phyloP scores from a whole-genome alignment of 2,113 vertebrate genomes.

The Anhinga rufa region DNA sequence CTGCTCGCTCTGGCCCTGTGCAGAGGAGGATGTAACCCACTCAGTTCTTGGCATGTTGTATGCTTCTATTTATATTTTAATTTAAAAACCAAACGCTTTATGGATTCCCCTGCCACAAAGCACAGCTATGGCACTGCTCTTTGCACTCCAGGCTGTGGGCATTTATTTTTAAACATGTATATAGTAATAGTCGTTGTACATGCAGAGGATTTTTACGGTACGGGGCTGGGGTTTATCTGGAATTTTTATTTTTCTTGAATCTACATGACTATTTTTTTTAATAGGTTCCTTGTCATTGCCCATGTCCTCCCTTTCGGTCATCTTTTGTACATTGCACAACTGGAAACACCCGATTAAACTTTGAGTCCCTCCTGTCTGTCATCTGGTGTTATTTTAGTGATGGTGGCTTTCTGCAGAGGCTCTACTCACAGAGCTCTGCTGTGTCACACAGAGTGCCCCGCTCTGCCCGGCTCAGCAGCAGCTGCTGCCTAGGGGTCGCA shows the following conservation, averaged over 20 bases:
- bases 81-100: conserved; percentile 30
- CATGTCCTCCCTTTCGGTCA: neutral
- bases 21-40: neutral
- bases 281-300: neutral
- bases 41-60: neutral
- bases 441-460: rapidly evolving
- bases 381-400: neutral
- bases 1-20: neutral
- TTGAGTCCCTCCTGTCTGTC: neutral
- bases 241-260: conserved; percentile 59
- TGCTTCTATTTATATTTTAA: conserved; percentile 71
- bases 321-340: conserved; percentile 31
- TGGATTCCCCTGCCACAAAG: neutral
- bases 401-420: neutral
- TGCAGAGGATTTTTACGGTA: conserved; percentile 60
- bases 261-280: conserved; percentile 30
- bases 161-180: conserved; percentile 58
- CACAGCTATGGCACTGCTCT: neutral
- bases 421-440: neutral
- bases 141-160: neutral
- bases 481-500: neutral
- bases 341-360: conserved; percentile 46
- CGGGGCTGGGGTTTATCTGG: neutral
- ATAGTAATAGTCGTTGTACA: conserved; percentile 38
- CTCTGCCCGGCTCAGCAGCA: neutral